These are phyloP conservation scores for Vidua chalybeata DNA, from an alignment of 2,113 vertebrate species.

Conservation along the genomic window DNA sequence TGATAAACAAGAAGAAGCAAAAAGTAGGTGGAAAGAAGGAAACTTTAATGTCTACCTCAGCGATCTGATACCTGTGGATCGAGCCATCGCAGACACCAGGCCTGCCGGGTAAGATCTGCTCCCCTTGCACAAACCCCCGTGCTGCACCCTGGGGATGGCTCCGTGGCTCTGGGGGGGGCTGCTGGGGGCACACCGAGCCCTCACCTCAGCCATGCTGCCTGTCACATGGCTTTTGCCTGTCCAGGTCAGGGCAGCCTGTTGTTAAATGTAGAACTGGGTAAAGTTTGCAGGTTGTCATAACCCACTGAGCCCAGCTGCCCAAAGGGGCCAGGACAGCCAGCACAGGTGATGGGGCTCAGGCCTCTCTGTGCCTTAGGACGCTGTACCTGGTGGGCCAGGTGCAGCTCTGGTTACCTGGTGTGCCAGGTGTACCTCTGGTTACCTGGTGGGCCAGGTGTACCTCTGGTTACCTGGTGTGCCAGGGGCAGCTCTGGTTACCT, in stretches of 20 bases:
- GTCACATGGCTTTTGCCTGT: accelerated
- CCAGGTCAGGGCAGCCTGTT: neutral
- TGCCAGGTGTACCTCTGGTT: too few relatives aligned
- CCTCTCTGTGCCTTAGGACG: neutral
- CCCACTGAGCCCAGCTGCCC: accelerated
- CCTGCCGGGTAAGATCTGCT: constrained; percentile 83
- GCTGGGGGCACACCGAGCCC: neutral
- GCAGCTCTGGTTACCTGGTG: too few relatives aligned
- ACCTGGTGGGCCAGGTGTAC: neutral
- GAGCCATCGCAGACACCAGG: constrained; percentile 90
- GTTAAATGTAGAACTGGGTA: accelerated
- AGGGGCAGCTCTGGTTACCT: too few relatives aligned
- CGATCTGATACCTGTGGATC: constrained; percentile 91
- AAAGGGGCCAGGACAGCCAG: accelerated
- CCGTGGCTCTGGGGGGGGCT: neutral
- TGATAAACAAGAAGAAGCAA: constrained; percentile 79
- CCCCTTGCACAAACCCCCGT: neutral
- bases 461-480: too few relatives aligned
- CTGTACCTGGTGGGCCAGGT: neutral
- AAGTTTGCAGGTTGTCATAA: accelerated
- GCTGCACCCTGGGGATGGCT: neutral
- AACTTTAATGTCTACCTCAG: constrained; percentile 96
- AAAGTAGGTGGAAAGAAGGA: constrained; percentile 90
- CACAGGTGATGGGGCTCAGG: accelerated
- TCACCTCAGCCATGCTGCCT: accelerated